A percentile compares a stretch with the other conserved stretches of the same genome.
Evolutionary conservation across 2,113 vertebrate genomes (phyloP).

Genomic region (Euleptes europaea): DNA sequence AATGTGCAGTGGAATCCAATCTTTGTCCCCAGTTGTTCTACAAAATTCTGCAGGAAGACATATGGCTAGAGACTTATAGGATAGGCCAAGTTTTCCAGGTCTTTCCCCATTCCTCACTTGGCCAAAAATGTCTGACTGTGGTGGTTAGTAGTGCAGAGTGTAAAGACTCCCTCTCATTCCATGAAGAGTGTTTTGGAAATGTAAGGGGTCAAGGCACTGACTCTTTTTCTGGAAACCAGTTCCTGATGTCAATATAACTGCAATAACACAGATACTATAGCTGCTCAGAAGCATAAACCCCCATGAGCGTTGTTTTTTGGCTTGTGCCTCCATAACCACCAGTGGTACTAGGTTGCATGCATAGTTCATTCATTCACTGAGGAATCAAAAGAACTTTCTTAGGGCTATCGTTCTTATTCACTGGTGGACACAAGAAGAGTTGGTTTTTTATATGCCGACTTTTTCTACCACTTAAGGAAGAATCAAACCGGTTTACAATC

Average conservation of each 20-base stretch:
- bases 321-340: neutral
- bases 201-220: neutral
- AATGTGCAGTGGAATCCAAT: too few relatives aligned
- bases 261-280: neutral
- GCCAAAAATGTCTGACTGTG: neutral
- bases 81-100: neutral
- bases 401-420: neutral
- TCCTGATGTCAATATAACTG: neutral
- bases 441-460: too few relatives aligned
- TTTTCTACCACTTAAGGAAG: too few relatives aligned
- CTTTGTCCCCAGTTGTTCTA: too few relatives aligned
- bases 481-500: too few relatives aligned
- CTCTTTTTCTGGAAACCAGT: neutral
- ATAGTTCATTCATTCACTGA: neutral
- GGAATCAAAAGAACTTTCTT: neutral
- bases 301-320: neutral
- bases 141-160: too few relatives aligned
- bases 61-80: neutral
- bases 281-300: neutral
- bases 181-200: neutral
- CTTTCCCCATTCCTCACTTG: neutral
- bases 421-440: neutral
- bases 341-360: neutral
- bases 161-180: neutral
- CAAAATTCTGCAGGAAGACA: neutral